Evolutionary conservation across 2,888 invertebrate species (phyloP).

Genomic region (Drosophila niveifrons): DNA sequence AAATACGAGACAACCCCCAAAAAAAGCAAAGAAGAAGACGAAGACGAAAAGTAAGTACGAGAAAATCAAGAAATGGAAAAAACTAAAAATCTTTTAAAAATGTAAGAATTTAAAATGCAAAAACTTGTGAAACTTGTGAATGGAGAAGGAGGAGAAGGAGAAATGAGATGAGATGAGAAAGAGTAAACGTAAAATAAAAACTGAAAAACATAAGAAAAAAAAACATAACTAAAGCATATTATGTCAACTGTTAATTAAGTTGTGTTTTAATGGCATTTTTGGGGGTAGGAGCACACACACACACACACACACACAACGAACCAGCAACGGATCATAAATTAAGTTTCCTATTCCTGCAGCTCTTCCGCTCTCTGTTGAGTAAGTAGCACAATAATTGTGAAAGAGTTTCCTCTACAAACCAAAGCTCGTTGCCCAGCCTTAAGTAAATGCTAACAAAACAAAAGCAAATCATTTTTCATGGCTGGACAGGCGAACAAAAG

Average conservation of each 20-base stretch:
- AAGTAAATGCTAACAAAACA: constrained; percentile 60
- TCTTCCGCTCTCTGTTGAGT: not conserved
- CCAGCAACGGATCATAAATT: constrained; percentile 51
- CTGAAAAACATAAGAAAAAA: constrained; percentile 47
- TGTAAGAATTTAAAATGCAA: constrained; percentile 76
- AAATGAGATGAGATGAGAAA: constrained; percentile 2
- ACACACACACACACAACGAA: too few species aligned
- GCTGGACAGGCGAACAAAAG: constrained; percentile 56
- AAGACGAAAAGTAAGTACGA: constrained; percentile 31
- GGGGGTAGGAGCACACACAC: constrained; percentile 15
- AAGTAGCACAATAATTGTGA: constrained; percentile 33
- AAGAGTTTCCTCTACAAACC: constrained; percentile 36
- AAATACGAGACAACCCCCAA: constrained; percentile 61
- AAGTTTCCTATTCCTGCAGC: constrained; percentile 22
- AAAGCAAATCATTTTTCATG: constrained; percentile 74
- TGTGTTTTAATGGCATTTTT: constrained; percentile 70
- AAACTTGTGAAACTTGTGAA: constrained; percentile 56
- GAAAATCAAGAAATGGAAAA: constrained; percentile 34
- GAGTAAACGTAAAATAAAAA: constrained; percentile 49
- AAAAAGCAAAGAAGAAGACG: constrained; percentile 13
- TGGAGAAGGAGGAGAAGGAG: constrained; percentile 12
- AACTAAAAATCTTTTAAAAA: constrained; percentile 58
- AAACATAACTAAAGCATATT: constrained; percentile 75
- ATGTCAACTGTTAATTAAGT: constrained; percentile 80
- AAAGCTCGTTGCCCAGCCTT: not conserved